A percentile compares a stretch with the other conserved stretches of the same genome.
Evolutionary conservation across 2,888 invertebrate genomes (phyloP).

Genomic region (Cantharis rustica): DNA sequence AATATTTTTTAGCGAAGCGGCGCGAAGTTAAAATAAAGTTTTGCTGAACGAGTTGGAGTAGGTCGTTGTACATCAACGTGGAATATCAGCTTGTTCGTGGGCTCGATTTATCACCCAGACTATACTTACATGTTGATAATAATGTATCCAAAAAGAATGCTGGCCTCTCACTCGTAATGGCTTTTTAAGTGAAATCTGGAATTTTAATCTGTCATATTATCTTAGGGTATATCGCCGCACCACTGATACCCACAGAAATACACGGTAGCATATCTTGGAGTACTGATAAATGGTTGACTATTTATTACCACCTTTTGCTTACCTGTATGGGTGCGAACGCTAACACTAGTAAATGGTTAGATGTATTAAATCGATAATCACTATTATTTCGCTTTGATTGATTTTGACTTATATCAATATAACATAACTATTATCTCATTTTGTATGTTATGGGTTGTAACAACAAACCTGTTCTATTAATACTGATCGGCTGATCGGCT

Average conservation of each 20-base stretch:
- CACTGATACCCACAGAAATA: constrained; percentile 32
- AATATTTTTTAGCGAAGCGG: background rate
- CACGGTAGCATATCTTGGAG: constrained; percentile 42
- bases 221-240: constrained; percentile 32
- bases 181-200: constrained; percentile 51
- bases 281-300: constrained; percentile 42
- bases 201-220: constrained; percentile 48
- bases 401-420: constrained; percentile 33
- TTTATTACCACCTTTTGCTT: constrained; percentile 39
- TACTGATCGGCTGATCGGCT: constrained; percentile 42
- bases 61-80: constrained; percentile 32
- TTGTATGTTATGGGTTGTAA: constrained; percentile 25
- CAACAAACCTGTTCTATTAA: constrained; percentile 41
- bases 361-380: constrained; percentile 41
- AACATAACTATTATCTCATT: constrained; percentile 19
- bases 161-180: constrained; percentile 46
- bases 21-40: background rate
- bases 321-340: constrained; percentile 36
- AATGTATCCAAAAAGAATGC: constrained; percentile 43
- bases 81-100: constrained; percentile 40
- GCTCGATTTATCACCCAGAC: constrained; percentile 45
- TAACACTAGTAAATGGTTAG: constrained; percentile 35
- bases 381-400: constrained; percentile 40
- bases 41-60: constrained; percentile 14
- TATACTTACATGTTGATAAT: constrained; percentile 41